phyloP scores from a whole-genome alignment of 1,140 invertebrate genomes.

The Tetraneura akinire region DNA sequence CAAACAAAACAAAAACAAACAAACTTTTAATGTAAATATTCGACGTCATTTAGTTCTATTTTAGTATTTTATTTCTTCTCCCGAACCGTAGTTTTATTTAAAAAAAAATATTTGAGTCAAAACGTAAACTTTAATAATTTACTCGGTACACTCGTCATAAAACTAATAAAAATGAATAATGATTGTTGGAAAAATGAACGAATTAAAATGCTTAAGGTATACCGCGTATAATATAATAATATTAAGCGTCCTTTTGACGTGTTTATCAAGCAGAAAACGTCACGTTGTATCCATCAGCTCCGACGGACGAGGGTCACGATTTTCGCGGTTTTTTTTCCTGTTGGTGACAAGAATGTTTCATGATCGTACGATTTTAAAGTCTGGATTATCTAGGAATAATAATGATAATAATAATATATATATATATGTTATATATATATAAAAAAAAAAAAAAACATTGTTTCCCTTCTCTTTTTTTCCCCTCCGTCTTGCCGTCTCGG shows the following conservation, averaged over 20 bases:
- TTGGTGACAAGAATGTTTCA: slow-evolving; percentile 4
- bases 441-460: not conserved
- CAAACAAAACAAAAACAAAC: too few relatives aligned
- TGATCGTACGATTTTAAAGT: not conserved
- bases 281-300: slow-evolving; percentile 37
- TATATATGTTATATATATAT: too few relatives aligned
- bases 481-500: slow-evolving; percentile 13
- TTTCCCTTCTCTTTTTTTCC: not conserved
- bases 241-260: slow-evolving; percentile 27
- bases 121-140: too few relatives aligned
- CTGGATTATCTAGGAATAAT: too few relatives aligned
- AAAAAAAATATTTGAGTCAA: not conserved
- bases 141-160: not conserved
- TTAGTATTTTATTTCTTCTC: too few relatives aligned
- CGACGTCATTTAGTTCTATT: too few relatives aligned
- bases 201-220: too few relatives aligned
- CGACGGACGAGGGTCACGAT: slow-evolving; percentile 39
- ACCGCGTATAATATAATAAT: not conserved
- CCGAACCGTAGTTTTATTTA: too few relatives aligned
- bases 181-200: not conserved
- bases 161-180: slow-evolving; percentile 22
- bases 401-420: too few relatives aligned
- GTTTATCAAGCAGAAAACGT: slow-evolving; percentile 41
- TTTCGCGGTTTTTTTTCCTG: slow-evolving; percentile 5
- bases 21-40: too few relatives aligned